These are phyloP conservation scores for Limenitis camilla DNA, from an alignment of 2,888 invertebrate species.

Conservation along the genomic window DNA sequence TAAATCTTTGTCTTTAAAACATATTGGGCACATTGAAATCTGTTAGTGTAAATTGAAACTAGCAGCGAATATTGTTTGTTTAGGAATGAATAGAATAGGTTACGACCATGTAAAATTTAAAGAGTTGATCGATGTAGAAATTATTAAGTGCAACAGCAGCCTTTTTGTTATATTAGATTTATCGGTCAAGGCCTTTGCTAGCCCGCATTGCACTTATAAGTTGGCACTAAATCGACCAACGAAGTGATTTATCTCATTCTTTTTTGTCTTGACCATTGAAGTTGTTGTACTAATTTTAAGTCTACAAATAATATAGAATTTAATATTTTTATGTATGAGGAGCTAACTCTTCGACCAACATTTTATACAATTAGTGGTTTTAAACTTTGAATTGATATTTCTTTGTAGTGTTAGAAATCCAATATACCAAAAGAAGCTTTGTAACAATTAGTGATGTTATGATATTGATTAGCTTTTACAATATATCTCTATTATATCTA, in stretches of 20 bases:
- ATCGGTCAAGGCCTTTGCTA: conserved; percentile 62
- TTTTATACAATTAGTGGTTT: too few relatives aligned
- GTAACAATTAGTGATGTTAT: too few relatives aligned
- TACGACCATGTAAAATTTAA: conserved; percentile 6
- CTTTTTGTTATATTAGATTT: conserved; percentile 5
- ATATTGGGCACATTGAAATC: conserved; percentile 5
- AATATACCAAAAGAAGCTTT: too few relatives aligned
- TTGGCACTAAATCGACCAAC: conserved; percentile 55
- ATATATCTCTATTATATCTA: too few relatives aligned
- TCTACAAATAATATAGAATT: too few relatives aligned
- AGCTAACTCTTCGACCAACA: too few relatives aligned
- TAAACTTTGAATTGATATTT: too few relatives aligned
- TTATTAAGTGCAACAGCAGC: not conserved
- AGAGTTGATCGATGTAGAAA: not conserved
- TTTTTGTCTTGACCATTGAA: not conserved
- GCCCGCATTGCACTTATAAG: conserved; percentile 52
- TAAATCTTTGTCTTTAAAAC: not conserved
- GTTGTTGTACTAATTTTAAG: too few relatives aligned
- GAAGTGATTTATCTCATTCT: not conserved
- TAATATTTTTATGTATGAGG: too few relatives aligned
- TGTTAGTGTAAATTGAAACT: conserved; percentile 12
- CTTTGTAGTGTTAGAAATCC: too few relatives aligned
- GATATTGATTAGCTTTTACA: too few relatives aligned
- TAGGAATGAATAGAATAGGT: conserved; percentile 11
- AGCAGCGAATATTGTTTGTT: conserved; percentile 10